phyloP scores from a whole-genome alignment of 1,140 invertebrate genomes.

The Leptinotarsa lineolata region DNA sequence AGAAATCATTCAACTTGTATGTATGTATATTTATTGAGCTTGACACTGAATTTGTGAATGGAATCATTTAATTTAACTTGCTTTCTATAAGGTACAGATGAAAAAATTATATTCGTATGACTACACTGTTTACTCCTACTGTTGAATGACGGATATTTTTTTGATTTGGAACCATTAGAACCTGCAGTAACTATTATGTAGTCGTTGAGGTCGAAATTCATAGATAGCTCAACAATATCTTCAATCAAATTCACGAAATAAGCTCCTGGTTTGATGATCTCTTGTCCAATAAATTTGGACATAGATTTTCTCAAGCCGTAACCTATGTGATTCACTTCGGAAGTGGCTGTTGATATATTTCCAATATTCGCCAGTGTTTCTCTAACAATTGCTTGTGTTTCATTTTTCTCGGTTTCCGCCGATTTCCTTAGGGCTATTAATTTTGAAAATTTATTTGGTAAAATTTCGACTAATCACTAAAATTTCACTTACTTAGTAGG shows the following conservation, averaged over 20 bases:
- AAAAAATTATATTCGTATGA: constrained; percentile 13
- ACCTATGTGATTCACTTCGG: not conserved
- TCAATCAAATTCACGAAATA: constrained; percentile 10
- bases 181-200: constrained; percentile 18
- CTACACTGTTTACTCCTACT: not conserved
- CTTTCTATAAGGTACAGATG: constrained; percentile 7
- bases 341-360: not conserved
- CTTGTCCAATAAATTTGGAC: not conserved
- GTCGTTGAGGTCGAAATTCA: constrained; percentile 11
- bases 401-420: no score
- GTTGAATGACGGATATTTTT: constrained; percentile 15
- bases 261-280: no score
- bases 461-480: no score
- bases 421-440: no score
- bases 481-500: no score
- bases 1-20: not conserved
- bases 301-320: constrained; percentile 3
- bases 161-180: constrained; percentile 2
- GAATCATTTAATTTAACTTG: not conserved
- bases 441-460: no score
- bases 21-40: constrained; percentile 9
- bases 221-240: constrained; percentile 10
- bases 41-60: constrained; percentile 10
- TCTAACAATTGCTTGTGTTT: not conserved
- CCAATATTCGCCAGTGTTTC: not conserved